phyloP scores from a whole-genome alignment of 2,888 invertebrate species.

The Cryptus viduatorius region DNA sequence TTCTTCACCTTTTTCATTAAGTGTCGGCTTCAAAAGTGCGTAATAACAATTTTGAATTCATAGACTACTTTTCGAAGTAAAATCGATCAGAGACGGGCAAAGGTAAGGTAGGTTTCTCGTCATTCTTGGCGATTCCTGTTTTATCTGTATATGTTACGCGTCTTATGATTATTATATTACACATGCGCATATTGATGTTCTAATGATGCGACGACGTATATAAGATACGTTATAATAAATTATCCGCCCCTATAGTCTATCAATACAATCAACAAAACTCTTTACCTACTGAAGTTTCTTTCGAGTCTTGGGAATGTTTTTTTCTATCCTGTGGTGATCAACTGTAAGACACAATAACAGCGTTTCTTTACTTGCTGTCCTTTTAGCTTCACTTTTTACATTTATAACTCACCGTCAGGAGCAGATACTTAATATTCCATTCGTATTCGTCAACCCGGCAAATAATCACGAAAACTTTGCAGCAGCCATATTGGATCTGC shows the following conservation, averaged over 20 bases:
- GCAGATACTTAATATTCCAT: neutral
- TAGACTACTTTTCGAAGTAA: neutral
- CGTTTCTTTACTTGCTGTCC: neutral
- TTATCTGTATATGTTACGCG: neutral
- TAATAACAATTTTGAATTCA: neutral
- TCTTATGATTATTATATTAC: neutral
- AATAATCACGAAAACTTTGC: neutral
- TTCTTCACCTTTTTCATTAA: neutral
- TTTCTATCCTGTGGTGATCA: neutral
- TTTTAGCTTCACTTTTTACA: neutral
- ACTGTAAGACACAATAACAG: neutral
- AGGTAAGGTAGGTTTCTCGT: neutral
- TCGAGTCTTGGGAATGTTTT: neutral
- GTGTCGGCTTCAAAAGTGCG: neutral
- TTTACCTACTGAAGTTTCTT: neutral
- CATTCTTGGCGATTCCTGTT: neutral
- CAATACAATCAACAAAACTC: neutral
- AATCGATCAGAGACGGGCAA: neutral
- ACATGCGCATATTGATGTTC: neutral
- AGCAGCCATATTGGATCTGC: constrained; percentile 2
- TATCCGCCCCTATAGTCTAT: neutral
- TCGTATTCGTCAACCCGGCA: neutral
- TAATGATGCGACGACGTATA: neutral
- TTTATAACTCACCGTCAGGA: neutral
- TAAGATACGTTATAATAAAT: neutral